A percentile compares a stretch with the other conserved stretches of the same genome.
phyloP scores from a whole-genome alignment of 2,797 vertebrate genomes.

The Merluccius polli region DNA sequence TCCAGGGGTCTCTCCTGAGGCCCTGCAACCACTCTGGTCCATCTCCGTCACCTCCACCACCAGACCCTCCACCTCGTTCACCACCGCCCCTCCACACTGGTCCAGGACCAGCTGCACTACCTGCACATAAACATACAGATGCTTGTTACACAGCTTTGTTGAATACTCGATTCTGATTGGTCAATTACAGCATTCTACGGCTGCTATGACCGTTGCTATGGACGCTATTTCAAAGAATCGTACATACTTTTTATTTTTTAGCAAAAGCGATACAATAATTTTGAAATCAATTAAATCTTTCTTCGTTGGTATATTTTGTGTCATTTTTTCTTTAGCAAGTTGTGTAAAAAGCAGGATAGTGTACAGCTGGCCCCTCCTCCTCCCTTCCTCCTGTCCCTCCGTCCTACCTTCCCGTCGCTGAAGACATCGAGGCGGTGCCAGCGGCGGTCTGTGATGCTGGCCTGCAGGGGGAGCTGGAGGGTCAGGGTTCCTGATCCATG shows the following conservation, averaged over 20 bases:
- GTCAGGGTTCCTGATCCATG: constrained; percentile 81
- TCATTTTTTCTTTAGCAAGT: no score
- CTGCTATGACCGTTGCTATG: no score
- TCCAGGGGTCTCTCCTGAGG: constrained; percentile 75
- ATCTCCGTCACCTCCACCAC: constrained; percentile 52
- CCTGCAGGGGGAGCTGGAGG: constrained; percentile 71
- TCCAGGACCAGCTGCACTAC: constrained; percentile 83
- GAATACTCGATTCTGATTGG: no score
- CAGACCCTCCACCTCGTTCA: constrained; percentile 58
- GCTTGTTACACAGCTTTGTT: no score
- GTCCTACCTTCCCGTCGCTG: constrained; percentile 79
- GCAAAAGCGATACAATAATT: no score
- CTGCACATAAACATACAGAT: constrained; percentile 55
- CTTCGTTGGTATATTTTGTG: no score
- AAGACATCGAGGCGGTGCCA: constrained; percentile 85
- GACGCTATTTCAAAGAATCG: no score
- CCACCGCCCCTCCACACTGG: constrained; percentile 69
- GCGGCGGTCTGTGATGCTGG: constrained; percentile 76
- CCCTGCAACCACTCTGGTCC: constrained; percentile 77
- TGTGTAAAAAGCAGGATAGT: no score
- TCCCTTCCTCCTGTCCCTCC: background rate
- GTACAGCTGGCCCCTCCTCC: no score
- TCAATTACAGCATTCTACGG: no score
- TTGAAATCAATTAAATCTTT: no score
- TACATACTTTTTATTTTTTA: no score